These are phyloP conservation scores for Drepanosiphum platanoidis DNA, from an alignment of 2,888 invertebrate genomes.

Conservation along the genomic window DNA sequence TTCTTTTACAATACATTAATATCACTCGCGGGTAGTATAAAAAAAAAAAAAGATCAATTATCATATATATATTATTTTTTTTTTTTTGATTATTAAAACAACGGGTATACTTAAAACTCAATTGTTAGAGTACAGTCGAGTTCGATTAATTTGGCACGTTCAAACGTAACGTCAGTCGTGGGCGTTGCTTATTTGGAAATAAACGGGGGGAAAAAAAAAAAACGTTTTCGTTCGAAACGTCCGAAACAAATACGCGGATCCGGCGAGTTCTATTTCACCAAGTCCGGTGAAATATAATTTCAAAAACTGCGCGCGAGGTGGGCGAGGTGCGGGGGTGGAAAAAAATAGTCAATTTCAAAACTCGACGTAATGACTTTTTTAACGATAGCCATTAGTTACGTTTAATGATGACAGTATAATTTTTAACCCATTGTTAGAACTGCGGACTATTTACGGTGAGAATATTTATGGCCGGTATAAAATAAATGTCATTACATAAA, in stretches of 20 bases:
- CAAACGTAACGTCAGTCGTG: not conserved
- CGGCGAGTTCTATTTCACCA: not conserved
- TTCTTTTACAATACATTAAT: too few species aligned
- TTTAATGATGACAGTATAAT: slow-evolving; percentile 39
- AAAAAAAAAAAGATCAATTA: too few species aligned
- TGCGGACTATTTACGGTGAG: not conserved
- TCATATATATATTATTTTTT: too few species aligned
- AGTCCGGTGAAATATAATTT: not conserved
- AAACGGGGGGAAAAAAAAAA: too few species aligned
- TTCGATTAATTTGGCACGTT: not conserved
- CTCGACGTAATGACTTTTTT: slow-evolving; percentile 19
- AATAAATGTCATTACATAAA: slow-evolving; percentile 31
- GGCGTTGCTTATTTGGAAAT: not conserved
- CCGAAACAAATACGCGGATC: not conserved
- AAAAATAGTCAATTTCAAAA: slow-evolving; percentile 25
- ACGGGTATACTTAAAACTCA: too few species aligned
- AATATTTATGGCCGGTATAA: slow-evolving; percentile 2
- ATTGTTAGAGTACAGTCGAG: too few species aligned
- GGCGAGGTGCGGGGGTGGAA: too few species aligned
- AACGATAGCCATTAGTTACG: slow-evolving; percentile 28
- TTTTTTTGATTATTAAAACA: too few species aligned
- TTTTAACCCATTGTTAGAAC: slow-evolving; percentile 43
- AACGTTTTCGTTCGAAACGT: not conserved
- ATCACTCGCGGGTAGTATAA: too few species aligned
- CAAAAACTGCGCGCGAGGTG: not conserved